Conservation (phyloP, 2,797 vertebrate species). For the Holocentrus rufus region DNA sequence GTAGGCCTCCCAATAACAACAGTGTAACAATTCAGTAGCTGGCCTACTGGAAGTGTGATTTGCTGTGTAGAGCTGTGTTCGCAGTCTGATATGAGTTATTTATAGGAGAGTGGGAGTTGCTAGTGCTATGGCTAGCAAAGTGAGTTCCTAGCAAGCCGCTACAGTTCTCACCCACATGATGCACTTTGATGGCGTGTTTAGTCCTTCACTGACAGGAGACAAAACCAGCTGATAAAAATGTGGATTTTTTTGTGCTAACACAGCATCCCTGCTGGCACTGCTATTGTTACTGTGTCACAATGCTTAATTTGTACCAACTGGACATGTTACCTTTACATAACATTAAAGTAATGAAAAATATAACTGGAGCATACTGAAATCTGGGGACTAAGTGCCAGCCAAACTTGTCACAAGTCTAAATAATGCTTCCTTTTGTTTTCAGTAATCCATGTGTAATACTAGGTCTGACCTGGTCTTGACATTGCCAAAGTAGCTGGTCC, state of each 20-base stretch:
- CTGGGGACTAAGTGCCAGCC: slow-evolving; percentile 25
- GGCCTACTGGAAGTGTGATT: slow-evolving; percentile 30
- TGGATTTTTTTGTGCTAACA: background rate
- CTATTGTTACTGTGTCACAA: background rate
- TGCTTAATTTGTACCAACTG: background rate
- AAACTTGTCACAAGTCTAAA: slow-evolving; percentile 44
- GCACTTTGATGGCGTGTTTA: slow-evolving; percentile 20
- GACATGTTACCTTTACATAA: background rate
- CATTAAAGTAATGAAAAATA: slow-evolving; percentile 33
- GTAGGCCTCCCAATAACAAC: background rate
- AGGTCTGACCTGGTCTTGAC: slow-evolving; percentile 81
- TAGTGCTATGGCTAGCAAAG: slow-evolving; percentile 21
- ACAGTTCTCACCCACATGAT: slow-evolving; percentile 47
- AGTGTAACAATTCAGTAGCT: background rate
- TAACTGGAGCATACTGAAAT: slow-evolving; percentile 39
- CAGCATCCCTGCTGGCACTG: background rate
- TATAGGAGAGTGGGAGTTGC: slow-evolving; percentile 66
- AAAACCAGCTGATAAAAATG: slow-evolving; percentile 12
- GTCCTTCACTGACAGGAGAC: slow-evolving; percentile 8
- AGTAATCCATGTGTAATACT: slow-evolving; percentile 43
- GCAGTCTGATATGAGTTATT: slow-evolving; percentile 57
- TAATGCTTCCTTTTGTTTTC: slow-evolving; percentile 31
- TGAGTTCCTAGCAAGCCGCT: slow-evolving; percentile 39
- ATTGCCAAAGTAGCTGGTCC: slow-evolving; percentile 82
- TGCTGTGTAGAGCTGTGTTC: slow-evolving; percentile 22